Base-by-base conservation (phyloP, 92 coral and sea anemone species). In the Phenganax subtilis region DNA sequence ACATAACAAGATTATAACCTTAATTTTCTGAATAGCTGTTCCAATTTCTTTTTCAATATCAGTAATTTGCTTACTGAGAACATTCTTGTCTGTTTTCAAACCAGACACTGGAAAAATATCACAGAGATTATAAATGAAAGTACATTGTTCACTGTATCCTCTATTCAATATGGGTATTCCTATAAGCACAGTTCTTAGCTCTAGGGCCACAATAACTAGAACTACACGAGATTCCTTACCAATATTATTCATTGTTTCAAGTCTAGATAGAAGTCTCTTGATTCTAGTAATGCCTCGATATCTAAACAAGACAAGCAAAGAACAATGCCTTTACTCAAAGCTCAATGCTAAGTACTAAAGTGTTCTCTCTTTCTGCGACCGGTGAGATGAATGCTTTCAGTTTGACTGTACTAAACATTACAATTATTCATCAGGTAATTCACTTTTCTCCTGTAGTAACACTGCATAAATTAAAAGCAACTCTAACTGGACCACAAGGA, bases 261-360 rank as follows among this genome's bases (percentile, higher is more conserved):
- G 86, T 75, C 90, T 97, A 3, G 90, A 90, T 70, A 89, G 92
- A 54, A 96, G 97, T 81, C 81, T 87, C 77, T 92, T 87, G 62
- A 96, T 96, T 81, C 88, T 96, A 7, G 91, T 84, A 56, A 96
- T 89, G 37, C 94, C 92, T 87, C 89, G 86, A 81, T 96, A 96
- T 72, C 99, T 94, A 62, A 0, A 28, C 59, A 68, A 75, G 37
- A 1, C 47, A 79, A 51, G 55, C 52, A 58, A 75, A 54, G 29
- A 12, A 58, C 20, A 55, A 55, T 6, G 51, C 55, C 3, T 31
- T 15, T 20, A 69, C 14, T 1, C 12, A 37, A 1, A 37, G 47
- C 47, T 37, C 47, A 37, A 37, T 37, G 47, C 47, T 37, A 0
- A 37, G 47, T 37, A 37, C 47, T 37, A 20, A 0, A 37, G 47